A percentile compares a stretch with the other conserved stretches of the same genome.
Evolutionary conservation across 1,140 invertebrate genomes (phyloP).

Genomic region (Anagrus nilaparvatae): DNA sequence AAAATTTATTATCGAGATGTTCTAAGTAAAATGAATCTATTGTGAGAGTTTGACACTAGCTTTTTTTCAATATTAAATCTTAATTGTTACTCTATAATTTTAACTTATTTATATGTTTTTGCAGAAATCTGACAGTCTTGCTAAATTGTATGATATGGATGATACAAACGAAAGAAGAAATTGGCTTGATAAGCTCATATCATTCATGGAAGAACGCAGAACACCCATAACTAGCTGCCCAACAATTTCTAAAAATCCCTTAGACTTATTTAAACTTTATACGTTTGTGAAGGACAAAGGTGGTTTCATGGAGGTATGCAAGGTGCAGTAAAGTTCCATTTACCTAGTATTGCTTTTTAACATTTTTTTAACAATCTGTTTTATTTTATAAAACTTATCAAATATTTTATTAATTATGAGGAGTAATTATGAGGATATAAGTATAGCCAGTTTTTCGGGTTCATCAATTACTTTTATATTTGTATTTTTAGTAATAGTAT

Average conservation of each 20-base stretch:
- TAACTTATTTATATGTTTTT: no score
- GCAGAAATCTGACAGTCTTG: constrained; percentile 81
- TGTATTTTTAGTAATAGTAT: no score
- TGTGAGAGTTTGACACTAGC: no score
- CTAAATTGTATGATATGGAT: constrained; percentile 94
- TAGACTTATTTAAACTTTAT: constrained; percentile 95
- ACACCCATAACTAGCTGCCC: constrained; percentile 91
- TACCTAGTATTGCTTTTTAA: constrained; percentile 40
- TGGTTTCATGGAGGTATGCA: constrained; percentile 93
- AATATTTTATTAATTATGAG: no score
- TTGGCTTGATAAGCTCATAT: constrained; percentile 86
- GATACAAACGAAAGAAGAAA: constrained; percentile 81
- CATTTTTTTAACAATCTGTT: no score
- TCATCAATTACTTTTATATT: no score
- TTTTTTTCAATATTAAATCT: constrained; percentile 10
- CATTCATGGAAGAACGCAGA: constrained; percentile 87
- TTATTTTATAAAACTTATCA: no score
- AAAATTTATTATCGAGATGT: no score
- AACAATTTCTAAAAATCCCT: constrained; percentile 93
- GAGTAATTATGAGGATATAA: no score
- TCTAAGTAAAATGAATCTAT: no score
- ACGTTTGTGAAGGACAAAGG: constrained; percentile 89
- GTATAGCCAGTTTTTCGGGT: no score
- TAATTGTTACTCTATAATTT: background rate
- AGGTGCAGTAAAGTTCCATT: constrained; percentile 58